Conservation (phyloP, 2,888 invertebrate species). For the Clepsis dumicolana region DNA sequence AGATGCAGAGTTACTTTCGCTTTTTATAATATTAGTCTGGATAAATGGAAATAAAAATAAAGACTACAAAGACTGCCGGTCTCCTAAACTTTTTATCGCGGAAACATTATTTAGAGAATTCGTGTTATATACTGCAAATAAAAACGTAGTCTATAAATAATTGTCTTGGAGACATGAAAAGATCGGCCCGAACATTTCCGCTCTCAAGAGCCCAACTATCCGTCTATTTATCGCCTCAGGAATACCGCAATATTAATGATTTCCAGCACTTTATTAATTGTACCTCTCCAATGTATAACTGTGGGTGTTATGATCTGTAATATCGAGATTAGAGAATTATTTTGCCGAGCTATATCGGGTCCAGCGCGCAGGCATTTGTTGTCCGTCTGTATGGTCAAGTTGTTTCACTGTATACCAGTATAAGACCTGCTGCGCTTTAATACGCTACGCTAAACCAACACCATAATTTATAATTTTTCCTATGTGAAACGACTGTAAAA, state of each 20-base stretch:
- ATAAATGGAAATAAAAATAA: neutral
- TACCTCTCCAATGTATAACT: neutral
- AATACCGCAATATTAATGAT: constrained; percentile 6
- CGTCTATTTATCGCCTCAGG: constrained; percentile 10
- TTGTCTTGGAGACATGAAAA: constrained; percentile 15
- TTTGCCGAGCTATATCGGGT: neutral
- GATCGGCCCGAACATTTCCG: constrained; percentile 14
- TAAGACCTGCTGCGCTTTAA: too few species aligned
- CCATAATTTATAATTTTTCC: too few species aligned
- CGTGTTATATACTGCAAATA: constrained; percentile 7
- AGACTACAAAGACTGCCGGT: neutral
- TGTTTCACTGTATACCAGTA: too few species aligned
- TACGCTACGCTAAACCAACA: too few species aligned
- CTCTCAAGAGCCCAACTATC: neutral
- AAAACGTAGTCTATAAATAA: constrained; percentile 21
- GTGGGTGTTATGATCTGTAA: neutral
- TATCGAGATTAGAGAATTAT: neutral
- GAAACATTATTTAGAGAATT: constrained; percentile 23
- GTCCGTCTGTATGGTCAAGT: too few species aligned
- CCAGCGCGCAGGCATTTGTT: too few species aligned
- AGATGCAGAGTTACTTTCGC: too few species aligned
- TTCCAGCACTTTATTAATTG: neutral
- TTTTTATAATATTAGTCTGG: too few species aligned
- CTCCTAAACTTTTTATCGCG: constrained; percentile 13
- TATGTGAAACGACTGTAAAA: too few species aligned